Conservation (phyloP, 1,140 invertebrate genomes). For the Drosophila littoralis region DNA sequence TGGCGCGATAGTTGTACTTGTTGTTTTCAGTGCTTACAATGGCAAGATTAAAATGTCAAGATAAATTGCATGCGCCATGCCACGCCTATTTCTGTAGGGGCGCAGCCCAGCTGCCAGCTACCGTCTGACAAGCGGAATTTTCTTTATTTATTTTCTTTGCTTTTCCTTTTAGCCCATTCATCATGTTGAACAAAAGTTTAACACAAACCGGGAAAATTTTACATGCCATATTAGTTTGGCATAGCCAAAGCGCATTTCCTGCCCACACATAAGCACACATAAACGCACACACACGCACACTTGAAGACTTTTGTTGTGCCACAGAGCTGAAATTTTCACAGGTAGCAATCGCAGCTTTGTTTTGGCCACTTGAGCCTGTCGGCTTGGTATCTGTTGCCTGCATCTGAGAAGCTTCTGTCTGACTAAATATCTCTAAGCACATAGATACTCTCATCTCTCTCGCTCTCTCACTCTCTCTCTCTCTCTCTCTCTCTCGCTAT, state of each 20-base stretch:
- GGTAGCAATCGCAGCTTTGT: constrained; percentile 52
- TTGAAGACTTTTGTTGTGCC: background rate
- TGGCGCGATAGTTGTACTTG: constrained; percentile 6
- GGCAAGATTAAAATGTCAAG: constrained; percentile 70
- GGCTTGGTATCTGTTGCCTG: constrained; percentile 29
- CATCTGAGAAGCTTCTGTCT: constrained; percentile 36
- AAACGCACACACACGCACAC: constrained; percentile 1
- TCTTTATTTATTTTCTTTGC: constrained; percentile 27
- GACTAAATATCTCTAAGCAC: constrained; percentile 11
- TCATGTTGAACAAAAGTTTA: constrained; percentile 49
- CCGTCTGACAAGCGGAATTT: constrained; percentile 51
- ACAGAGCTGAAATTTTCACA: constrained; percentile 28
- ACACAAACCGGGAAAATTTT: constrained; percentile 31
- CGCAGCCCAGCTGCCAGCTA: constrained; percentile 30
- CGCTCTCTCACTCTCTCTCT: constrained; percentile 25
- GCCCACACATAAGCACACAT: constrained; percentile 25
- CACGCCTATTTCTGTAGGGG: constrained; percentile 39
- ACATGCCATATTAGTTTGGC: constrained; percentile 50
- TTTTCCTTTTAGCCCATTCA: constrained; percentile 47
- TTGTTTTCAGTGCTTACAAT: constrained; percentile 40
- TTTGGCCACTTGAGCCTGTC: constrained; percentile 52
- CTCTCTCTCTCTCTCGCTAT: constrained; percentile 29
- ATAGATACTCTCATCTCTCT: constrained; percentile 5
- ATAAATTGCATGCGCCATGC: constrained; percentile 52
- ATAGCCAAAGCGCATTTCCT: constrained; percentile 68